Conservation (phyloP, 1,140 invertebrate genomes). For the Sinonovacula constricta region DNA sequence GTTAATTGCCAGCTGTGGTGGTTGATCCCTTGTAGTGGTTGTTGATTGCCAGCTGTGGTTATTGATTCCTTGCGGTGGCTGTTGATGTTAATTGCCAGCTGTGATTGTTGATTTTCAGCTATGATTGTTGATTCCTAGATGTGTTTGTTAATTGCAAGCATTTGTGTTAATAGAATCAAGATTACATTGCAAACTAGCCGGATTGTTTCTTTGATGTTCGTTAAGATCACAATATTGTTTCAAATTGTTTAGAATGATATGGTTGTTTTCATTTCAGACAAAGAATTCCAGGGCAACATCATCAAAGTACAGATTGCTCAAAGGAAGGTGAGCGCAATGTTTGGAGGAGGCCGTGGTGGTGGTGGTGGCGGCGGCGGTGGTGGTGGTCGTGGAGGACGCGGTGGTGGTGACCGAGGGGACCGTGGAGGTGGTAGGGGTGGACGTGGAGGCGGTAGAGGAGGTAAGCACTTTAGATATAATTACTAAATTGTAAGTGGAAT, state of each 20-base stretch:
- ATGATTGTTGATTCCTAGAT: too few relatives aligned
- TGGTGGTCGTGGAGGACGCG: constrained; percentile 75
- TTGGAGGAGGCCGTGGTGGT: constrained; percentile 58
- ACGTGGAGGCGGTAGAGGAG: constrained; percentile 58
- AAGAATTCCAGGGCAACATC: constrained; percentile 90
- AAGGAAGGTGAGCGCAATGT: constrained; percentile 84
- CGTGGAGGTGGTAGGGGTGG: constrained; percentile 54
- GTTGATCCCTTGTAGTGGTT: too few relatives aligned
- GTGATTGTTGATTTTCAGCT: too few relatives aligned
- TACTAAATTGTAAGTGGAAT: too few relatives aligned
- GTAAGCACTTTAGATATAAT: constrained; percentile 19
- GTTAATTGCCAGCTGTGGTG: too few relatives aligned
- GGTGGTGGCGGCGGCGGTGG: constrained; percentile 81
- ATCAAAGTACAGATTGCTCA: constrained; percentile 97
- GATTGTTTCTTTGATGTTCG: background rate
- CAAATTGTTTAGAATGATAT: background rate
- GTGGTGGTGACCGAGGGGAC: constrained; percentile 46
- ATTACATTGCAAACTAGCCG: too few relatives aligned
- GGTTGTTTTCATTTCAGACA: constrained; percentile 78
- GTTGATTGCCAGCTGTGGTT: too few relatives aligned
- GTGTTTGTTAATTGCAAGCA: too few relatives aligned
- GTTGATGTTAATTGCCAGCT: too few relatives aligned
- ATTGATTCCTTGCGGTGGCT: too few relatives aligned
- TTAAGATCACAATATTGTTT: background rate
- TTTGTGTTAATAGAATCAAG: too few relatives aligned